Evolutionary conservation across 1,140 invertebrate genomes (phyloP), one percentile per base, ranked within the genome.

Genomic region (Drosophila equinoxialis): DNA sequence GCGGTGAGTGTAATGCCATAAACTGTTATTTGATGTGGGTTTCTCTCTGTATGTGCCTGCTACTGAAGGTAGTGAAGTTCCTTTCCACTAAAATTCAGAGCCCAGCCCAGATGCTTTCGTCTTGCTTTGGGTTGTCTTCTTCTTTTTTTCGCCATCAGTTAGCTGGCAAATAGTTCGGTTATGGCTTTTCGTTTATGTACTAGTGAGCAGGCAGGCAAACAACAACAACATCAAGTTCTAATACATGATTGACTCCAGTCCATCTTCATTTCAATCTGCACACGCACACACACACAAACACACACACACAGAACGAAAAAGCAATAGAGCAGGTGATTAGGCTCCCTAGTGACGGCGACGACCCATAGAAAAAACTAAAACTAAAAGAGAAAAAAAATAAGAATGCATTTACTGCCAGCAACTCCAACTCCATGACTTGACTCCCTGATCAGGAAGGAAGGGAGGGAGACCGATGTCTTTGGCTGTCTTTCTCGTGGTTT

Each of bases 21-120:
- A 84, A 84, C 81, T 81, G 81, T 74, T 81, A 81, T 85, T 84
- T 84, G 81, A 84, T 85, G 81, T 85, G 82, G 78, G 81, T 85
- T 76, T n/a, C 41, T n/a, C n/a, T 37, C 35, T 37, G 30, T 39
- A 11, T 39, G 37, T 39, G 37, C 37, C 37, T 39, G 37, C 42
- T 45, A 45, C 14, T 14, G n/a, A 45, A 45, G 42, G 14, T 45
- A 45, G 42, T 39, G 3, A n/a, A 41, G 39, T 10, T 51, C 4
- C 8, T 14, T 8, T 62, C 20, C 37, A 41, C 42, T 14, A 41
- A 13, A 33, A 30, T 14, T 23, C 55, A 35, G n/a, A 30, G 55
- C 30, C 23, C 35, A 66, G 45, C 41, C 65, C 74, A 76, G 70
- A 73, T 74, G 72, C 61, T 64, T 23, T 39, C 66, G 5, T 7